Base-by-base conservation (phyloP, 1,140 invertebrate species). In the Drosophila ogumai region DNA sequence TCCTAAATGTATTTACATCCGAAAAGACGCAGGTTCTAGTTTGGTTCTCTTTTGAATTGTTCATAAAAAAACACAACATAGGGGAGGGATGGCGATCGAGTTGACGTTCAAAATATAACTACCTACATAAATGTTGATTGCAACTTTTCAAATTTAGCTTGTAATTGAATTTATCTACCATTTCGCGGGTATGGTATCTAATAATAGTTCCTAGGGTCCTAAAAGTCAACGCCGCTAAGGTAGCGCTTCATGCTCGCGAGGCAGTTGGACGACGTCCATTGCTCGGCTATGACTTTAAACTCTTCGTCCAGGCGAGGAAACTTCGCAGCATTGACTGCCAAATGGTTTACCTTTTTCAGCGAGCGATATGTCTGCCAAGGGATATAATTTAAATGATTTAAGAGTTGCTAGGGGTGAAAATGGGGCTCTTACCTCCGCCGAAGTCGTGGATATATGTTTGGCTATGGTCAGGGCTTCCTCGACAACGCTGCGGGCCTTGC, bases 181-280 rank as follows among this genome's bases (percentile, higher is more conserved):
- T 54, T 57, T 40, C 52, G 44, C 44, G 22, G 58, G 47, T 31
- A 80, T 92, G 71, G 94, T 93, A 82, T 86, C 86, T 28, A 47
- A 19, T 25, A 13, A 28, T 25, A 41, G 25, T 43, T 63, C 7
- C 38, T 49, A 61, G 9, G 8, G 10, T 38, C 17, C 58, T 90
- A 87, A 12, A 76, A 55, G 32, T 84, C 34, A 36, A 59, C 17
- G 28, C 78, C 68, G n/a, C 47, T 71, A 7, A 90, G 38, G 31
- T 84, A 90, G 31, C 84, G 68, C 19, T 90, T 88, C 25, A 80
- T 65, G 43, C 65, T 81, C 15, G 73, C 65, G 61, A 72, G 56
- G 54, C 82, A 84, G 44, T 31, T 95, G 2, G 91, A 65, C n/a
- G 94, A 94, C 61, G 93, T 93, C 95, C 96, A 96, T 67, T 96